Evolutionary conservation across 2,113 vertebrate genomes (phyloP).

Genomic region (Nanorana parkeri): DNA sequence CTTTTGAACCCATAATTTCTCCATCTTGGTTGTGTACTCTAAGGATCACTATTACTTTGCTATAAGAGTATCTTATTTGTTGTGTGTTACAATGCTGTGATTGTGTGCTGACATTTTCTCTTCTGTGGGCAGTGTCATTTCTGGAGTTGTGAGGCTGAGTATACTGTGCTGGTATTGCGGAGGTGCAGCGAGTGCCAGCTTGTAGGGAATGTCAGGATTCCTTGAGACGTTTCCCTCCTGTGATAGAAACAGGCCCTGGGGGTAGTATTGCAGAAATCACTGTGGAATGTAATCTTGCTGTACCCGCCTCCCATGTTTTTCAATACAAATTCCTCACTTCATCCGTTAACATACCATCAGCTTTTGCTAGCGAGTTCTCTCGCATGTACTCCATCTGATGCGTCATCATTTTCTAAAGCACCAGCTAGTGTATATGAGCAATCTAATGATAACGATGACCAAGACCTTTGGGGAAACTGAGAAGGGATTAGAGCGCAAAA

Average conservation of each 20-base stretch:
- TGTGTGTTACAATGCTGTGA: background rate
- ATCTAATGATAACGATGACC: too few relatives aligned
- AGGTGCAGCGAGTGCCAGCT: slow-evolving; percentile 55
- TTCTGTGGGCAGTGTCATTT: background rate
- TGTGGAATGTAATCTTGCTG: slow-evolving; percentile 47
- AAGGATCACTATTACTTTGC: too few relatives aligned
- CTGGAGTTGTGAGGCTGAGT: background rate
- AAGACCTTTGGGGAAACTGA: too few relatives aligned
- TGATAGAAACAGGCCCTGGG: slow-evolving; percentile 17
- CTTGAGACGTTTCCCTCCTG: slow-evolving; percentile 2
- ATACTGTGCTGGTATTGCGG: background rate
- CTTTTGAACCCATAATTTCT: too few relatives aligned
- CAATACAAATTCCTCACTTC: background rate
- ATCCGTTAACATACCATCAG: background rate
- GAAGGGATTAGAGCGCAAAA: too few relatives aligned
- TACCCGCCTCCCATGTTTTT: background rate
- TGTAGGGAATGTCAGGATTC: background rate
- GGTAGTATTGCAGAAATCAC: slow-evolving; percentile 14
- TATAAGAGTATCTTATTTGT: background rate
- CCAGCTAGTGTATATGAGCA: too few relatives aligned
- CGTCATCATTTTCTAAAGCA: too few relatives aligned
- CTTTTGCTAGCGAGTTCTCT: background rate
- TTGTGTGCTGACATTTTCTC: background rate
- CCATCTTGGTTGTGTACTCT: too few relatives aligned
- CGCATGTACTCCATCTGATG: background rate